Evolutionary conservation across 2,888 invertebrate species (phyloP).

Genomic region (Escarpia spicata): DNA sequence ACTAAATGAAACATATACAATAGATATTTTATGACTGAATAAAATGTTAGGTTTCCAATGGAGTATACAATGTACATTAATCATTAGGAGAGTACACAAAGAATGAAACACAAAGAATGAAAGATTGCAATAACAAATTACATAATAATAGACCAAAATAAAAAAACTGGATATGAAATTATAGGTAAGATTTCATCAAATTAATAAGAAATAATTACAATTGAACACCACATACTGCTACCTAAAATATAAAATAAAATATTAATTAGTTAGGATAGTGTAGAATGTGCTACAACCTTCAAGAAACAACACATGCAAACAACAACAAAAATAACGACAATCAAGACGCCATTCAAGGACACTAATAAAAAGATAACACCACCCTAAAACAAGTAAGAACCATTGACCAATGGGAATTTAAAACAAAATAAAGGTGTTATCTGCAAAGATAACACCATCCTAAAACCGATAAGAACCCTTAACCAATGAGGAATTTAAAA

Average conservation of each 20-base stretch:
- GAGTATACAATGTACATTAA: too few relatives aligned
- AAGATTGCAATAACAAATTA: too few relatives aligned
- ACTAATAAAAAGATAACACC: too few relatives aligned
- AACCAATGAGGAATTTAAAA: neutral
- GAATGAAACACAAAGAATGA: too few relatives aligned
- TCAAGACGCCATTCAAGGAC: neutral
- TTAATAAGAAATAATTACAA: neutral
- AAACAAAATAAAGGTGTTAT: neutral
- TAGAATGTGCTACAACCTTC: neutral
- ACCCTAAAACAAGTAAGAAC: neutral
- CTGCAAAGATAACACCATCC: neutral
- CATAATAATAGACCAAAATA: too few relatives aligned
- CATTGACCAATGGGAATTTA: too few relatives aligned
- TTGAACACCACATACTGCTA: neutral
- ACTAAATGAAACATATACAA: neutral
- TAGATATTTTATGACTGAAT: too few relatives aligned
- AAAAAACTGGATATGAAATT: too few relatives aligned
- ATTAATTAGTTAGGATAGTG: neutral
- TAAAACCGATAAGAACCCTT: neutral
- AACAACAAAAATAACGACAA: neutral
- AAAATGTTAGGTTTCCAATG: too few relatives aligned
- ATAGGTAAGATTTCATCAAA: too few relatives aligned
- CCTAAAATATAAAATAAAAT: neutral
- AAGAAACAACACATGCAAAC: neutral
- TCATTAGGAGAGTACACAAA: too few relatives aligned